Percentiles rank a stretch among this genome's conserved stretches.
These are phyloP conservation scores for Chironex yamaguchii DNA, from an alignment of 30 jellyfish, hydroid and myxozoan genomes.

Conservation along the genomic window DNA sequence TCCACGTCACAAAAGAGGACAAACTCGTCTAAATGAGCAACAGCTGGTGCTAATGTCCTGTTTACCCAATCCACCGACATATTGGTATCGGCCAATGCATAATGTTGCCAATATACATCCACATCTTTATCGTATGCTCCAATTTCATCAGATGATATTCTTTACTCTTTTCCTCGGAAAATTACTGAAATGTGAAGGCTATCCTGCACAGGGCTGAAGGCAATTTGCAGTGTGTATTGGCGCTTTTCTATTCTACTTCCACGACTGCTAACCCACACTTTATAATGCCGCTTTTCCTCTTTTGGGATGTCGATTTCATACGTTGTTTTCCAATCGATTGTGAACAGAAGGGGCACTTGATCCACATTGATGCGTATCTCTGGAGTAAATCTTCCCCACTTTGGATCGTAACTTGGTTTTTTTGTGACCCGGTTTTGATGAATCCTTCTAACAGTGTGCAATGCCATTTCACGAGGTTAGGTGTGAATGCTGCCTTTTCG, in stretches of 20 bases:
- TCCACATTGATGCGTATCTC: constrained; percentile 52
- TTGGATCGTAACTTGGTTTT: constrained; percentile 44
- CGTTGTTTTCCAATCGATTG: constrained; percentile 14
- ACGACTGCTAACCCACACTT: constrained; percentile 16
- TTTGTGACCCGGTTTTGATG: constrained; percentile 32
- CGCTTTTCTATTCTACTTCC: constrained; percentile 57
- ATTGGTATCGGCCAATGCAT: constrained; percentile 29
- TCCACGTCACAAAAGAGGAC: constrained; percentile 12
- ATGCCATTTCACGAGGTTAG: constrained; percentile 58
- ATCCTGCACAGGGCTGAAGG: constrained; percentile 50
- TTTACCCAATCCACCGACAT: constrained; percentile 47
- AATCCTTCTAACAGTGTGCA: constrained; percentile 65
- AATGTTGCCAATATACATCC: constrained; percentile 47
- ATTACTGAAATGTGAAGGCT: constrained; percentile 52
- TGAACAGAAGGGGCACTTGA: constrained; percentile 30
- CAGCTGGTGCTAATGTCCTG: constrained; percentile 24
- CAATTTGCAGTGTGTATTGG: constrained; percentile 72
- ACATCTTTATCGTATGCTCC: constrained; percentile 62
- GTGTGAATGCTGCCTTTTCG: constrained; percentile 33
- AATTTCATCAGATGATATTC: constrained; percentile 61
- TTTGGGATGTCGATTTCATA: constrained; percentile 26
- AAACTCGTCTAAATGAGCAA: constrained; percentile 14
- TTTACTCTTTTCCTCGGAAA: constrained; percentile 70
- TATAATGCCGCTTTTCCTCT: constrained; percentile 7
- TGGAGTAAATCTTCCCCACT: constrained; percentile 74